These are phyloP conservation scores for Heliconius cydno DNA, from an alignment of 2,888 invertebrate species.

Conservation along the genomic window DNA sequence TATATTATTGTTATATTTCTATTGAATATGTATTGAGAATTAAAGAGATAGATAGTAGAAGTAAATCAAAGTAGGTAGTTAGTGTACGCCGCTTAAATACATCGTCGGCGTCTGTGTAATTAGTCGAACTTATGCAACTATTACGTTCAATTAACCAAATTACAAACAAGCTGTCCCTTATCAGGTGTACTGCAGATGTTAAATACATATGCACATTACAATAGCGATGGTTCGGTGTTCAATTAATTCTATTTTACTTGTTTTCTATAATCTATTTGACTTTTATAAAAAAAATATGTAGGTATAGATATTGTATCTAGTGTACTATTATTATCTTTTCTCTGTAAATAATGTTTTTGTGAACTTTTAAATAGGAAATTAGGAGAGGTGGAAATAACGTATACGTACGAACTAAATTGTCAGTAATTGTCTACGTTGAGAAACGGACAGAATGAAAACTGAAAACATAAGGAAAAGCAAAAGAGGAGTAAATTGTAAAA, in stretches of 20 bases:
- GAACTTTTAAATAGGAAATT: too few species aligned
- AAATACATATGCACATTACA: not conserved
- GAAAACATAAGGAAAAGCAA: too few species aligned
- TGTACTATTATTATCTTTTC: not conserved
- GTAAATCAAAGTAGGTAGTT: not conserved
- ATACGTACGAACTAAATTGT: too few species aligned
- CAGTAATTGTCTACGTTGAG: too few species aligned
- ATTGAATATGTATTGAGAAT: not conserved
- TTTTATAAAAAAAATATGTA: not conserved
- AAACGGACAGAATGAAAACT: too few species aligned
- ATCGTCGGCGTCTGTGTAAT: conserved; percentile 4
- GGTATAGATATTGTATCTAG: not conserved
- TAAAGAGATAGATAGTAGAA: too few species aligned
- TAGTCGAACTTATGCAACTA: conserved; percentile 25
- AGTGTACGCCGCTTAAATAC: not conserved
- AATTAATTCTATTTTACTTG: not conserved
- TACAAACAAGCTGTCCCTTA: conserved; percentile 23
- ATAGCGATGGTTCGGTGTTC: not conserved
- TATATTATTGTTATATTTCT: too few species aligned
- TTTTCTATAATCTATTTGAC: not conserved
- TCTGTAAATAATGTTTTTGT: too few species aligned
- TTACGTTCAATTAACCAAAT: conserved; percentile 26
- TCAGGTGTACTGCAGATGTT: conserved; percentile 26
- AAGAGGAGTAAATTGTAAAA: too few species aligned
- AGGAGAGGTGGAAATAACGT: too few species aligned